Percentiles rank a stretch among this genome's conserved stretches.
phyloP scores from a whole-genome alignment of 2,113 vertebrate genomes.

The Boulengeromyrus knoepffleri region DNA sequence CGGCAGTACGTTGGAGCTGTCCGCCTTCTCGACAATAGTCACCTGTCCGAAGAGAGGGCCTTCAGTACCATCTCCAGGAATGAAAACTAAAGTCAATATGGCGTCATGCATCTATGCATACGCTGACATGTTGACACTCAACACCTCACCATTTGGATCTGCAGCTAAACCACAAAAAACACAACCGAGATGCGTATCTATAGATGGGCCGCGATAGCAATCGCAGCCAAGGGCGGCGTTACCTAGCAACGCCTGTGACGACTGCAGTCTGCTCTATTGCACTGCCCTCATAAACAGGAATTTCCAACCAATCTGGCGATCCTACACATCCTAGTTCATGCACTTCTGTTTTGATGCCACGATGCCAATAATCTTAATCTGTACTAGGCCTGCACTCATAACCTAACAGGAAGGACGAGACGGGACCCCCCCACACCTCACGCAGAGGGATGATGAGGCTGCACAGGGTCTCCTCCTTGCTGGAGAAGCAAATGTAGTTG shows the following conservation, averaged over 20 bases:
- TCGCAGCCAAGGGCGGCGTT: neutral
- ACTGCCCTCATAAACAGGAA: neutral
- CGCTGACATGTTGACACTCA: neutral
- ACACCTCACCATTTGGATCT: neutral
- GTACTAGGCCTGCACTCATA: neutral
- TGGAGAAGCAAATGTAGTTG: slow-evolving; percentile 98
- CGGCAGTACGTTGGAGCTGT: slow-evolving; percentile 91
- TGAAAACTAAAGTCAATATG: neutral
- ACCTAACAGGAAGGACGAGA: neutral
- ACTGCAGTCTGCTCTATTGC: neutral
- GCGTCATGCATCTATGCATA: neutral
- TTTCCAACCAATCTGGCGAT: neutral
- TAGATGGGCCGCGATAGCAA: neutral
- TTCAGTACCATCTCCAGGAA: neutral
- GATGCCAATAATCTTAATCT: neutral
- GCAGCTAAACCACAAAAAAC: neutral
- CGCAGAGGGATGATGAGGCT: slow-evolving; percentile 95
- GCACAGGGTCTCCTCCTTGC: slow-evolving; percentile 88
- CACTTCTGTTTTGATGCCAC: neutral
- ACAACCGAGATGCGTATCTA: neutral
- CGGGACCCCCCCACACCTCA: slow-evolving; percentile 61
- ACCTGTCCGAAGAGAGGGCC: slow-evolving; percentile 62
- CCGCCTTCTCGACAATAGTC: slow-evolving; percentile 95
- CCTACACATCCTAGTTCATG: neutral
- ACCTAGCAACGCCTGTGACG: slow-evolving; percentile 20